Evolutionary conservation across 2,888 invertebrate genomes (phyloP).

Genomic region (Phalera bucephala): DNA sequence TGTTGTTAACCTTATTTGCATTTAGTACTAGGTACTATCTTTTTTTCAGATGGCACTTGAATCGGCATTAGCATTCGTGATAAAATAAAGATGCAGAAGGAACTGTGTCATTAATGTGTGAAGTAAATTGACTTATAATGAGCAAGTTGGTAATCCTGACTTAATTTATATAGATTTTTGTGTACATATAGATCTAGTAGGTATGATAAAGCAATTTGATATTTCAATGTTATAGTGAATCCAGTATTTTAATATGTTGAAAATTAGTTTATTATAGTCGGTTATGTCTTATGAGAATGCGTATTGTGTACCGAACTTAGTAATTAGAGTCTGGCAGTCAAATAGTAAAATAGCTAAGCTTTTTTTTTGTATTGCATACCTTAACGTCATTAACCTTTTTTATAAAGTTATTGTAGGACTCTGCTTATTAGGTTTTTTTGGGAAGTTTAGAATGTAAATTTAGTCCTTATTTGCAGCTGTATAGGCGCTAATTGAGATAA

Average conservation of each 20-base stretch:
- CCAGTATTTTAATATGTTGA: slow-evolving; percentile 75
- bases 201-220: slow-evolving; percentile 58
- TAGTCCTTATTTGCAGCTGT: slow-evolving; percentile 35
- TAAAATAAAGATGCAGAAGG: slow-evolving; percentile 18
- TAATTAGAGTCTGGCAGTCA: slow-evolving; percentile 33
- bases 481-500: slow-evolving; percentile 34
- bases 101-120: slow-evolving; percentile 33
- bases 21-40: slow-evolving; percentile 32
- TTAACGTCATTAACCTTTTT: too few species aligned
- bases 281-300: slow-evolving; percentile 59
- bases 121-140: slow-evolving; percentile 64
- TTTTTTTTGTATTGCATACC: too few species aligned
- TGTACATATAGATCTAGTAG: slow-evolving; percentile 71
- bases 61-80: slow-evolving; percentile 30
- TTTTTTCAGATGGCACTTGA: slow-evolving; percentile 59
- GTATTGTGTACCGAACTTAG: slow-evolving; percentile 64
- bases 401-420: slow-evolving; percentile 14
- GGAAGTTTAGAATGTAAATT: slow-evolving; percentile 49
- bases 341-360: too few species aligned
- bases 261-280: slow-evolving; percentile 60
- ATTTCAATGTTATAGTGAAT: slow-evolving; percentile 65
- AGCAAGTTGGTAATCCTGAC: slow-evolving; percentile 74
- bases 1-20: too few species aligned
- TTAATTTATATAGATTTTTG: slow-evolving; percentile 50
- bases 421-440: slow-evolving; percentile 39